Conservation (phyloP, 1,140 invertebrate species). For the Scylla paramamosain region DNA sequence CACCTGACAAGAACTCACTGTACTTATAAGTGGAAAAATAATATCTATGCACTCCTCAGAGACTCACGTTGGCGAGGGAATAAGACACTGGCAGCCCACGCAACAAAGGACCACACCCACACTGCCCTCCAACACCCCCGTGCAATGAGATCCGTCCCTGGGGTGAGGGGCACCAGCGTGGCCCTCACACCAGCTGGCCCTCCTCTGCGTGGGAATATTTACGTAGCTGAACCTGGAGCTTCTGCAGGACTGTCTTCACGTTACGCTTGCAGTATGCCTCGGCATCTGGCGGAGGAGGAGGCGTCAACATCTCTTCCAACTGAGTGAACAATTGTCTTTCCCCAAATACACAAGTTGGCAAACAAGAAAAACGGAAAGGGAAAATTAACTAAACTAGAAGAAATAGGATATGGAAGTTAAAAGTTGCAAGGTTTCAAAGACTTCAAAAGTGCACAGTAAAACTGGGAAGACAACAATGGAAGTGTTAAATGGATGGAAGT, state of each 20-base stretch:
- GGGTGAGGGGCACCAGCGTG: neutral
- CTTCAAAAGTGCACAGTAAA: no score
- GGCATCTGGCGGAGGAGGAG: conserved; percentile 71
- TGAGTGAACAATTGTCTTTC: neutral
- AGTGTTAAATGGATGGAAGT: no score
- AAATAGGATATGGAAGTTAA: no score
- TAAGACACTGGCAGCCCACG: neutral
- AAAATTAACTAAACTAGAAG: no score
- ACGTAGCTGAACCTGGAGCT: conserved; percentile 76
- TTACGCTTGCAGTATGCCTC: conserved; percentile 78
- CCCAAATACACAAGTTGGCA: neutral
- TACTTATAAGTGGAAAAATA: no score
- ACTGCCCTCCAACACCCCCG: neutral
- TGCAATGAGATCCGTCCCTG: conserved; percentile 46
- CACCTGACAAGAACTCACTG: no score
- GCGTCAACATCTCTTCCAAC: neutral
- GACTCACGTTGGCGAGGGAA: neutral
- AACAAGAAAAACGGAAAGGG: neutral
- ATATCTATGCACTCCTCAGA: no score
- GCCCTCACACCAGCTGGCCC: conserved; percentile 59
- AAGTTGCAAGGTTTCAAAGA: no score
- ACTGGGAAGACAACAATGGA: no score
- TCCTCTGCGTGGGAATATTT: conserved; percentile 71
- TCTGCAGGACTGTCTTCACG: conserved; percentile 77
- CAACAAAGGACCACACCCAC: neutral